A percentile compares a stretch with the other conserved stretches of the same genome.
Conservation (phyloP, 2,113 vertebrate species). For the Nyctereutes procyonoides region DNA sequence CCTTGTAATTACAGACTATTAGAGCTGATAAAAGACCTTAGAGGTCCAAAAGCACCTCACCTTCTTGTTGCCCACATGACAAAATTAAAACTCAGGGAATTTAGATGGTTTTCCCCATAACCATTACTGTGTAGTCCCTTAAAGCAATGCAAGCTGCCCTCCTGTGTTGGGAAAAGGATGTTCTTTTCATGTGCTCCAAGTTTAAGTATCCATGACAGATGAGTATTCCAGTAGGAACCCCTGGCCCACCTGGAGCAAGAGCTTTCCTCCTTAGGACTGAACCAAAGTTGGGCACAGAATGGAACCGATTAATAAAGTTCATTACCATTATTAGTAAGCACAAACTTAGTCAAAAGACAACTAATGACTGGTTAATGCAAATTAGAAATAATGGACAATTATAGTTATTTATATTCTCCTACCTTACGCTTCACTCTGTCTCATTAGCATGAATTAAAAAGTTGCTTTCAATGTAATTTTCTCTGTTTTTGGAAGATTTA, state of each 20-base stretch:
- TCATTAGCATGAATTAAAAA: not conserved
- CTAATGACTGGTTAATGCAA: not conserved
- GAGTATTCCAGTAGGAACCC: accelerated
- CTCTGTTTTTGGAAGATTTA: not conserved
- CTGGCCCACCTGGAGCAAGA: not conserved
- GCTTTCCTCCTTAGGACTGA: not conserved
- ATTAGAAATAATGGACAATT: not conserved
- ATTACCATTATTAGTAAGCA: not conserved
- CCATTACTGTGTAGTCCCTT: accelerated
- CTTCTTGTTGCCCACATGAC: not conserved
- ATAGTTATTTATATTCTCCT: not conserved
- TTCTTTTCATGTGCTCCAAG: accelerated
- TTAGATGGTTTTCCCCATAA: not conserved
- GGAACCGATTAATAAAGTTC: not conserved
- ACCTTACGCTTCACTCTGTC: no score
- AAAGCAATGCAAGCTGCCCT: not conserved
- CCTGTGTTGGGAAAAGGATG: accelerated
- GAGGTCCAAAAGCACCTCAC: not conserved
- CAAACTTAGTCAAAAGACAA: not conserved
- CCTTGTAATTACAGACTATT: not conserved
- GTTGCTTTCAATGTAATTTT: not conserved
- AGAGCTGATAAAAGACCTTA: not conserved
- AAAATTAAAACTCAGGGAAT: not conserved
- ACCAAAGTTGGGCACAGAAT: not conserved
- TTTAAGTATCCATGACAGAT: not conserved